phyloP scores from a whole-genome alignment of 2,113 vertebrate genomes.

The Solea solea region DNA sequence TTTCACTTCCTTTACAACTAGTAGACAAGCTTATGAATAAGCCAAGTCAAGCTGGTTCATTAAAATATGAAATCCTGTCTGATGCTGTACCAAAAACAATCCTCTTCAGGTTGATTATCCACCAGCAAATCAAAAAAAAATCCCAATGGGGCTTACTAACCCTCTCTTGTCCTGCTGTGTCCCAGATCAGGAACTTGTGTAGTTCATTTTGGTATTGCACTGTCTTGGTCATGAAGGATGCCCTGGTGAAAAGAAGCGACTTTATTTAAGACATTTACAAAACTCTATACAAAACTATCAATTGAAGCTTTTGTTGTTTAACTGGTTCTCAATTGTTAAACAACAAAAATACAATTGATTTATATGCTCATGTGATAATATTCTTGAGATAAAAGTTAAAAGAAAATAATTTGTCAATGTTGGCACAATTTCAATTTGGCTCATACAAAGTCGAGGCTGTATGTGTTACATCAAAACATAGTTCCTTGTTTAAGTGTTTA shows the following conservation, averaged over 20 bases:
- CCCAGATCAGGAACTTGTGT: slow-evolving; percentile 98
- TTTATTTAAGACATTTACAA: background rate
- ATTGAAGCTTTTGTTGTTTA: background rate
- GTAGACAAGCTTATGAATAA: background rate
- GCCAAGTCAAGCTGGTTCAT: slow-evolving; percentile 1
- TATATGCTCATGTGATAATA: too few species aligned
- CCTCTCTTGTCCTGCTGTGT: slow-evolving; percentile 95
- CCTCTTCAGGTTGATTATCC: background rate
- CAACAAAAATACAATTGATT: too few species aligned
- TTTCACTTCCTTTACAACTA: slow-evolving; percentile 28
- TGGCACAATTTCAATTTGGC: too few species aligned
- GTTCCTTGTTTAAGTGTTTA: too few species aligned
- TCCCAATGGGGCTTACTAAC: slow-evolving; percentile 76
- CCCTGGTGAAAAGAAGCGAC: slow-evolving; percentile 79
- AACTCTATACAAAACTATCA: background rate
- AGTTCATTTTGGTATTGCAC: slow-evolving; percentile 96
- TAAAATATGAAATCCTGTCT: slow-evolving; percentile 5
- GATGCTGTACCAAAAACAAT: background rate
- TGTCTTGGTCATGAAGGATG: slow-evolving; percentile 98
- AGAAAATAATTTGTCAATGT: too few species aligned
- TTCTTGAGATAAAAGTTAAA: too few species aligned
- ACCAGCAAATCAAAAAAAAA: background rate
- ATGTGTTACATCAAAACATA: too few species aligned
- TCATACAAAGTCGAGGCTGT: too few species aligned
- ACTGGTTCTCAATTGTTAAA: too few species aligned